Evolutionary conservation across 2,797 vertebrate genomes (phyloP), one percentile per base, ranked within the genome.

Genomic region (Acipenser ruthenus): DNA sequence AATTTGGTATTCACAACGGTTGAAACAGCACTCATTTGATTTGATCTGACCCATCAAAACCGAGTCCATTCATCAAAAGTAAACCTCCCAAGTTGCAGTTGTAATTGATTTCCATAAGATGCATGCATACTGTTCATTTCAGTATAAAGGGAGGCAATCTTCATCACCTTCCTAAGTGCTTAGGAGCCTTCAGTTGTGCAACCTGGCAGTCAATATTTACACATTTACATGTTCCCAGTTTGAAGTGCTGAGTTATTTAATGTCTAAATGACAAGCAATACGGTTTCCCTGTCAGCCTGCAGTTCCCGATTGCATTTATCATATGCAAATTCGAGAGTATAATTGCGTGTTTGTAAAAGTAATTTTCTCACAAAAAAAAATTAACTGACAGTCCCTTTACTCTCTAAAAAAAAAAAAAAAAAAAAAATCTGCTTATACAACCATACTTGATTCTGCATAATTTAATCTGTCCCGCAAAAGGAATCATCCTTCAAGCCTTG

Each of bases 311-410:
- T 52, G 75, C 92, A 96, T 98, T 94, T 86, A 93, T 97, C 94
- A 94, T 87, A 91, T 89, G 91, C 91, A 93, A 94, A 96, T 91
- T 84, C 78, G 72, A 69, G 78, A 88, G 86, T 91, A 93, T 98
- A 98, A 97, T 97, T 98, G 94, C 89, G 79, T 98, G 96, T 98
- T 98, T 99, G 91, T 95, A 91, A 95, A 97, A 95, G 93, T 95
- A 97, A 97, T 96, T 95, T 92, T 89, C 90, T 84, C 87, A 86
- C 92, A 91, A 1, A 93, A 92, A 91, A 96, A 3, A 96, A 96
- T 98, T 94, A 94, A 94, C 94, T 91, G 93, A 94, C 92, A 95
- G 80, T 82, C 88, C 88, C 87, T 83, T 88, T 87, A 86, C 87
- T 85, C 84, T 83, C 87, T 93, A 3, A 3, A 37, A 37, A 37